Conservation (phyloP, 2,113 vertebrate genomes). For the Xenopus laevis region DNA sequence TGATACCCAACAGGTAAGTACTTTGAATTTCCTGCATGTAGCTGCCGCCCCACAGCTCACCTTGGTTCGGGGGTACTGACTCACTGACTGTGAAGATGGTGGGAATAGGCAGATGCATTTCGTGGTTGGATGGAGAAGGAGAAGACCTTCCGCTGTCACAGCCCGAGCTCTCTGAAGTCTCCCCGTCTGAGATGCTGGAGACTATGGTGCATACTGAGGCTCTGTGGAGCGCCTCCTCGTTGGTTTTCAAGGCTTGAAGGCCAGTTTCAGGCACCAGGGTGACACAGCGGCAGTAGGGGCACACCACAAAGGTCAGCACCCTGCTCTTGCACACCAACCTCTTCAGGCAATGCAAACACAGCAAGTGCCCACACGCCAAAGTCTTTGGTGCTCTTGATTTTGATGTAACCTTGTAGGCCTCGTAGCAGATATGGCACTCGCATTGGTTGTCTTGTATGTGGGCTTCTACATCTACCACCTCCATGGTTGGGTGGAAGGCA, state of each 20-base stretch:
- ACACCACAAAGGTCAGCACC: slow-evolving; percentile 44
- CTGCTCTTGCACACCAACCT: slow-evolving; percentile 36
- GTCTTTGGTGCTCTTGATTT: slow-evolving; percentile 32
- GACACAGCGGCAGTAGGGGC: slow-evolving; percentile 45
- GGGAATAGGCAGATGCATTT: neutral
- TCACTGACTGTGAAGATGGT: slow-evolving; percentile 51
- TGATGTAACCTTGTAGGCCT: neutral
- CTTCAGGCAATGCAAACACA: slow-evolving; percentile 54
- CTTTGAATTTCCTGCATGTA: slow-evolving; percentile 32
- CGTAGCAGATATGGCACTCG: slow-evolving; percentile 59
- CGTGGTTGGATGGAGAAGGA: neutral
- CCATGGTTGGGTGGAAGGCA: slow-evolving; percentile 1
- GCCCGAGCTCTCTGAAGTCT: accelerated
- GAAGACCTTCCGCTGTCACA: accelerated
- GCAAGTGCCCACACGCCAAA: slow-evolving; percentile 52
- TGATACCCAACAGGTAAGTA: slow-evolving; percentile 51
- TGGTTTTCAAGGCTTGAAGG: slow-evolving; percentile 27
- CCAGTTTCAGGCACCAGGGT: slow-evolving; percentile 32
- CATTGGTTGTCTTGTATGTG: neutral
- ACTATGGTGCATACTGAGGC: neutral
- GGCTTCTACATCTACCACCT: slow-evolving; percentile 4
- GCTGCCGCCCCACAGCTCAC: neutral
- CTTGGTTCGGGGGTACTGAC: slow-evolving; percentile 33
- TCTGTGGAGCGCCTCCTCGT: neutral
- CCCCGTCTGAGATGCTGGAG: accelerated